Evolutionary conservation across 2,113 vertebrate species (phyloP).

Genomic region (Periophthalmodon schlosseri): DNA sequence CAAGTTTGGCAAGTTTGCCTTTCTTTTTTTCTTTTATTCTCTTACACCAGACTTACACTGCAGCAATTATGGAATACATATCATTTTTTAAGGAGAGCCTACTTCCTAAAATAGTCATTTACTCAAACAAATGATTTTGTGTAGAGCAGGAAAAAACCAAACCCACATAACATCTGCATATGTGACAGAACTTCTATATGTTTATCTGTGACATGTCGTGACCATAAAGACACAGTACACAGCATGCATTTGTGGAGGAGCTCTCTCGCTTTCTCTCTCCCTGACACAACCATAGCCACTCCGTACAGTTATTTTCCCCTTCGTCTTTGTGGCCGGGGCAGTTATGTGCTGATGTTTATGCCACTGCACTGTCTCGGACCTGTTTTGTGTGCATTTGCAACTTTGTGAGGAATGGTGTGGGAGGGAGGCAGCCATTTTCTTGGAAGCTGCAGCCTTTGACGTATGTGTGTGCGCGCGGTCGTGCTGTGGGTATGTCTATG

Average conservation of each 20-base stretch:
- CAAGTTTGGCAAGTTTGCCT: no score
- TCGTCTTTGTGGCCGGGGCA: constrained; percentile 50
- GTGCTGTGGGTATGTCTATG: constrained; percentile 34
- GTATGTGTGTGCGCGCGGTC: constrained; percentile 22
- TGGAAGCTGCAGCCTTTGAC: constrained; percentile 29
- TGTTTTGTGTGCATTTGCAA: constrained; percentile 26
- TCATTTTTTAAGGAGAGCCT: no score
- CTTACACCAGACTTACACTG: no score
- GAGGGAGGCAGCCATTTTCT: constrained; percentile 30
- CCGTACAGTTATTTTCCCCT: constrained; percentile 50
- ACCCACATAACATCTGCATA: neutral
- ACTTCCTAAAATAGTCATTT: no score
- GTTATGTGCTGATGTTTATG: constrained; percentile 56
- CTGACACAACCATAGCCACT: constrained; percentile 22
- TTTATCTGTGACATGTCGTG: neutral
- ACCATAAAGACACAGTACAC: no score
- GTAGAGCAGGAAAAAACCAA: neutral
- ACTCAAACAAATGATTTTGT: no score
- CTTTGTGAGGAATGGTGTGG: constrained; percentile 24
- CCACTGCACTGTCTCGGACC: constrained; percentile 54
- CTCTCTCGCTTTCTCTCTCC: constrained; percentile 26
- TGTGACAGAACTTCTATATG: neutral
- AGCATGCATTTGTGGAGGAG: no score
- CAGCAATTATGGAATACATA: no score
- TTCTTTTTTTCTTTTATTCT: no score